Percentiles rank a stretch among this genome's conserved stretches.
Conservation (phyloP, 1,140 invertebrate species). For the Heliconius eleuchia region DNA sequence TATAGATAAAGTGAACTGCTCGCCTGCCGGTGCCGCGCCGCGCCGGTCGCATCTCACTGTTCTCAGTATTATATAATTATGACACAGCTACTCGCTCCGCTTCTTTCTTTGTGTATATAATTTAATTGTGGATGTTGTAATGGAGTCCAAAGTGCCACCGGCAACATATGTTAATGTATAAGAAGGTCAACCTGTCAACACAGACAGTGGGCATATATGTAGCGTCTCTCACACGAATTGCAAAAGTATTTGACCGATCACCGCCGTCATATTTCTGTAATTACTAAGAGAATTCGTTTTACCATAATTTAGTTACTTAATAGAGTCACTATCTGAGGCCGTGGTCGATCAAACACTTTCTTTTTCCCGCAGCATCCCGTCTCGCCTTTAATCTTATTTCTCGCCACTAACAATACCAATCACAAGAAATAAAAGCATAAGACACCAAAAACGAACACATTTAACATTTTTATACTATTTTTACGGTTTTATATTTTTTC, state of each 20-base stretch:
- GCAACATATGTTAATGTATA: neutral
- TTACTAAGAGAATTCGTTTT: too few species aligned
- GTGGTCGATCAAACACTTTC: neutral
- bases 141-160: neutral
- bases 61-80: conserved; percentile 22
- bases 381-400: conserved; percentile 23
- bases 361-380: conserved; percentile 18
- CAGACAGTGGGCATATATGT: neutral
- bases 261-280: neutral
- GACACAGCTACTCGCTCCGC: conserved; percentile 19
- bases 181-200: neutral
- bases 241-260: neutral
- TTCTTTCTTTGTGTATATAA: conserved; percentile 18
- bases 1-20: neutral
- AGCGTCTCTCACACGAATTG: neutral
- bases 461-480: neutral
- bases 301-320: too few species aligned
- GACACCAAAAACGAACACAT: neutral
- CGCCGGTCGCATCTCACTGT: neutral
- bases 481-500: neutral
- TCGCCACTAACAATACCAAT: conserved; percentile 5
- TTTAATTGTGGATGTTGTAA: conserved; percentile 6
- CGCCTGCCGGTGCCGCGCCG: neutral
- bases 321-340: neutral
- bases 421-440: neutral